Conservation (phyloP, 2,113 vertebrate genomes). For the Nesogale talazaci region DNA sequence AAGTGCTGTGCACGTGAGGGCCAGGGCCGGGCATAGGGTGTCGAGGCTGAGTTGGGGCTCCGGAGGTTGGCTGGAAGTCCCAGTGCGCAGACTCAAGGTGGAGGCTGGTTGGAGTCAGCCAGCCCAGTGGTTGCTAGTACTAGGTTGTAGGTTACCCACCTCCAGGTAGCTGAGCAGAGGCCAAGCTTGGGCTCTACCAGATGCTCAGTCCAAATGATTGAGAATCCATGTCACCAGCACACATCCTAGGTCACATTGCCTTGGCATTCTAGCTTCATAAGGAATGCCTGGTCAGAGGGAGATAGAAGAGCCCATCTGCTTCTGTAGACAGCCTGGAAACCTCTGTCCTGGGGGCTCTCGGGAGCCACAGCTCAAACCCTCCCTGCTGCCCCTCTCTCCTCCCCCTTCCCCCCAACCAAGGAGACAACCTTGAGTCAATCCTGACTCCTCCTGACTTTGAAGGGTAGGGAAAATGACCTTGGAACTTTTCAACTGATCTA, state of each 20-base stretch:
- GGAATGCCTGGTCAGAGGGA: neutral
- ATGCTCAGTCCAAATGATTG: neutral
- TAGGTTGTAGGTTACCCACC: neutral
- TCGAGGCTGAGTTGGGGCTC: neutral
- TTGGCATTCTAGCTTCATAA: neutral
- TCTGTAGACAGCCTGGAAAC: neutral
- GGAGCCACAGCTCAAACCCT: neutral
- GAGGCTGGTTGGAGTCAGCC: neutral
- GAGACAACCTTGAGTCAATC: too few species aligned
- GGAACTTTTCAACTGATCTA: slow-evolving; percentile 7
- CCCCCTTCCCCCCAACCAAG: too few species aligned
- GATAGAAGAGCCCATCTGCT: neutral
- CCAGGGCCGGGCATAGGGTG: neutral
- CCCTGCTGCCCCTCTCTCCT: too few species aligned
- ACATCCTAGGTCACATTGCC: neutral
- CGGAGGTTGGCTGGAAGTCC: neutral
- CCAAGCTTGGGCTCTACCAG: neutral
- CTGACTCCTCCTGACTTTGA: too few species aligned
- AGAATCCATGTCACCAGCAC: neutral
- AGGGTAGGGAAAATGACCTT: too few species aligned
- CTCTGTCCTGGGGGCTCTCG: neutral
- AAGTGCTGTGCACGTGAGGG: neutral
- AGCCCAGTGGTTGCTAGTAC: neutral
- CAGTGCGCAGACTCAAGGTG: neutral
- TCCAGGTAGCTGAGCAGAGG: neutral